These are phyloP conservation scores for Babyrousa celebensis DNA, from an alignment of 2,797 vertebrate species.

Conservation along the genomic window DNA sequence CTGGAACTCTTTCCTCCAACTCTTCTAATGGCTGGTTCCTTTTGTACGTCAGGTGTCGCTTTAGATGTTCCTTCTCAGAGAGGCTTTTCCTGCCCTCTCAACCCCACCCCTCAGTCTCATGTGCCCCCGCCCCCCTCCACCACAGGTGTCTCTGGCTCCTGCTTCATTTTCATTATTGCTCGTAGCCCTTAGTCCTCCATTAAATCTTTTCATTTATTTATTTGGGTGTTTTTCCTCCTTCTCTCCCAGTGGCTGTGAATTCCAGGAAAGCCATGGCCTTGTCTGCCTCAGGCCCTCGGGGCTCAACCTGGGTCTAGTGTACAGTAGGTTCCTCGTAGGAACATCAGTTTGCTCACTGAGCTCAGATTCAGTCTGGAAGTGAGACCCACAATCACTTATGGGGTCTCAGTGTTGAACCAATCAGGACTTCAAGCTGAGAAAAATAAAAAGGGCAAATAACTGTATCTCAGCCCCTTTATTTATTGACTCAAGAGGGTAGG, in stretches of 20 bases:
- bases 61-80: not conserved
- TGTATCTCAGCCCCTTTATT: not conserved
- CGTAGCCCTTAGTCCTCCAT: not conserved
- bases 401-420: not conserved
- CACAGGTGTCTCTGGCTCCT: not conserved
- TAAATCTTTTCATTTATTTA: not conserved
- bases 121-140: not conserved
- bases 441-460: not conserved
- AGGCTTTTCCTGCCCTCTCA: not conserved
- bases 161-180: not conserved
- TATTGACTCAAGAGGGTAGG: not conserved
- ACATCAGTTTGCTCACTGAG: not conserved
- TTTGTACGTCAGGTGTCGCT: not conserved
- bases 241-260: not conserved
- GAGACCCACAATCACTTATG: not conserved
- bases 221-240: not conserved
- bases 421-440: not conserved
- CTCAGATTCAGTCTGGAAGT: not conserved
- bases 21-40: not conserved
- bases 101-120: not conserved
- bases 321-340: not conserved
- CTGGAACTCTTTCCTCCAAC: not conserved
- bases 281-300: not conserved
- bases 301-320: not conserved
- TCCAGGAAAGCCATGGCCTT: not conserved